Conservation (phyloP, 2,888 invertebrate genomes). For the Eristalis pertinax region DNA sequence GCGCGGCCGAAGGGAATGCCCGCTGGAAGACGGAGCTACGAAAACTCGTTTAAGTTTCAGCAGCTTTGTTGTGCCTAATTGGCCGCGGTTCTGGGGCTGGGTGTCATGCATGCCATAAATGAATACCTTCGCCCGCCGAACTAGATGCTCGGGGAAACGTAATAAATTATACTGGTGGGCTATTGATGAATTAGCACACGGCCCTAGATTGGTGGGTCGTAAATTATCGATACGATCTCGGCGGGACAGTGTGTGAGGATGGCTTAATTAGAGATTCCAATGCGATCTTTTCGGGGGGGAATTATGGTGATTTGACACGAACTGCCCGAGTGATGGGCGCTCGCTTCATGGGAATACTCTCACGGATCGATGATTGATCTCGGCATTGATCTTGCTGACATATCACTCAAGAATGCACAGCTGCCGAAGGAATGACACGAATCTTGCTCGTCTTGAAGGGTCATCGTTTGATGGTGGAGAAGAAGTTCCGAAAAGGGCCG, state of each 20-base stretch:
- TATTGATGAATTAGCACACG: conserved; percentile 5
- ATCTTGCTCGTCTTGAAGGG: not conserved
- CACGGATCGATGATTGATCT: not conserved
- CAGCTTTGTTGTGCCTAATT: conserved; percentile 49
- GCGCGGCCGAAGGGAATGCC: not conserved
- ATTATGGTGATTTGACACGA: conserved; percentile 1
- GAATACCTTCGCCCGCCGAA: conserved; percentile 16
- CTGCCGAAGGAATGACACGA: not conserved
- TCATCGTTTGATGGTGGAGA: not conserved
- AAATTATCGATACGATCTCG: not conserved
- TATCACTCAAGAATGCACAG: not conserved
- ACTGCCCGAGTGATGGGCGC: not conserved
- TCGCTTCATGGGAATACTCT: not conserved
- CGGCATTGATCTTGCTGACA: not conserved
- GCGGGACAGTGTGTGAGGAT: not conserved
- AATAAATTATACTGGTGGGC: conserved; percentile 24
- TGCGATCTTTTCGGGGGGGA: not conserved
- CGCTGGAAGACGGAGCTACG: conserved; percentile 21
- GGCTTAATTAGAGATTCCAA: not conserved
- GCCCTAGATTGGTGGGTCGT: not conserved
- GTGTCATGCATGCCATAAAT: conserved; percentile 36
- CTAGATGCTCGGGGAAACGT: conserved; percentile 17
- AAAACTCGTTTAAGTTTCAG: conserved; percentile 51
- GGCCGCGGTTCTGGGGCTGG: conserved; percentile 41
- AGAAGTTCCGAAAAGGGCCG: not conserved